Conservation (phyloP, 2,888 invertebrate species). For the Harpalus rubripes region DNA sequence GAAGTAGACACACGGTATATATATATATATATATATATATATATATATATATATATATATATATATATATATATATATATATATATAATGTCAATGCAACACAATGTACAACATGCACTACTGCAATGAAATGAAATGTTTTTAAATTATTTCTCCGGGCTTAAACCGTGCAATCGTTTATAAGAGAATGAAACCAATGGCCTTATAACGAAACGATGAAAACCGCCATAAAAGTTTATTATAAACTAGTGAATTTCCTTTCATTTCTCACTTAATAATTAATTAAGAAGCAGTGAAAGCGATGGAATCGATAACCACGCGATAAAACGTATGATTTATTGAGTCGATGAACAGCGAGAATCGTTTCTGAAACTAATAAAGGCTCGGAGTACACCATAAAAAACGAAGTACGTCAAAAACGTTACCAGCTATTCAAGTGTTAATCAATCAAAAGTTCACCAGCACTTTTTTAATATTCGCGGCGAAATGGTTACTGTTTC, state of each 20-base stretch:
- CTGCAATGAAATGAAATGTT: no score
- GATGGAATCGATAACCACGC: slow-evolving; percentile 42
- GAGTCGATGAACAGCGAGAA: slow-evolving; percentile 31
- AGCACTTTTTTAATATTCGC: slow-evolving; percentile 53
- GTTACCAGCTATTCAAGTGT: slow-evolving; percentile 56
- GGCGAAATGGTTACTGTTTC: slow-evolving; percentile 27
- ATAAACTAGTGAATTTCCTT: slow-evolving; percentile 25
- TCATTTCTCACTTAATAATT: slow-evolving; percentile 43
- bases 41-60: no score
- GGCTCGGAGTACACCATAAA: slow-evolving; percentile 33
- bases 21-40: no score
- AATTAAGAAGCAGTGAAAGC: slow-evolving; percentile 47
- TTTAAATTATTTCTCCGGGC: no score
- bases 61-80: no score
- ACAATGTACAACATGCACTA: no score
- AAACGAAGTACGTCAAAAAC: slow-evolving; percentile 59
- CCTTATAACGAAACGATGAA: background rate
- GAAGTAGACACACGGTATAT: no score
- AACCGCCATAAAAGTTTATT: slow-evolving; percentile 22
- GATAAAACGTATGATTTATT: slow-evolving; percentile 53
- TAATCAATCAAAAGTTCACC: slow-evolving; percentile 59
- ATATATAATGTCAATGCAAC: no score
- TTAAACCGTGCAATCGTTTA: no score
- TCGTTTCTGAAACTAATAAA: slow-evolving; percentile 53
- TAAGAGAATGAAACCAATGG: background rate